Evolutionary conservation across 2,113 vertebrate species (phyloP).

Genomic region (Pelvicachromis taeniatus): DNA sequence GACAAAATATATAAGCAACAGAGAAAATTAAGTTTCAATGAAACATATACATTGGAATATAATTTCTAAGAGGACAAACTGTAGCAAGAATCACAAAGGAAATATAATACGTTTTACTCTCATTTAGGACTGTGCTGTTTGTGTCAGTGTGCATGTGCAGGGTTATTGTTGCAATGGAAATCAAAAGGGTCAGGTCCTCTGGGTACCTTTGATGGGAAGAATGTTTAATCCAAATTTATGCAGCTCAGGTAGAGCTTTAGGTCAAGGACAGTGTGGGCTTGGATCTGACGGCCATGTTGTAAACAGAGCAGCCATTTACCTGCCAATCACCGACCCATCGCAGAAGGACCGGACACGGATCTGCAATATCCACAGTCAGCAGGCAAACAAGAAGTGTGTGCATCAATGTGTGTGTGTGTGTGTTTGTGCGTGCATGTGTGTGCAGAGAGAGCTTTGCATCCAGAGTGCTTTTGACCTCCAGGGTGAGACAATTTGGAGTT

Average conservation of each 20-base stretch:
- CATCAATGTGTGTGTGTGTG: not conserved
- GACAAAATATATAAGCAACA: not conserved
- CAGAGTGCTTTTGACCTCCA: slow-evolving; percentile 71
- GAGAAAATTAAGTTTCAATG: not conserved
- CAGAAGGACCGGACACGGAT: slow-evolving; percentile 60
- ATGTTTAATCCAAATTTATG: slow-evolving; percentile 56
- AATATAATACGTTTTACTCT: not conserved
- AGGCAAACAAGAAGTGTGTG: slow-evolving; percentile 58
- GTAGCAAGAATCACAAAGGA: not conserved
- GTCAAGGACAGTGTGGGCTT: slow-evolving; percentile 70
- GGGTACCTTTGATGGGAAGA: slow-evolving; percentile 36
- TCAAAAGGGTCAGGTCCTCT: slow-evolving; percentile 49
- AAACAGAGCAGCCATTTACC: slow-evolving; percentile 63
- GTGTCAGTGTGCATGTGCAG: not conserved
- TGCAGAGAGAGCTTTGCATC: slow-evolving; percentile 53
- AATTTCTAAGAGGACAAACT: not conserved
- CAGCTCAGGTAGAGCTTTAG: slow-evolving; percentile 63
- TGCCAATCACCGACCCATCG: slow-evolving; percentile 69
- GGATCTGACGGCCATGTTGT: slow-evolving; percentile 54
- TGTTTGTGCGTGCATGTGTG: not conserved
- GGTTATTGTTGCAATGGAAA: slow-evolving; percentile 32
- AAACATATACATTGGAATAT: not conserved
- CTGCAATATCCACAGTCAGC: slow-evolving; percentile 74
- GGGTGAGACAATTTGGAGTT: slow-evolving; percentile 67
- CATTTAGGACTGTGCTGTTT: slow-evolving; percentile 4